These are phyloP conservation scores for Eurypyga helias DNA, from an alignment of 2,113 vertebrate species.

Conservation along the genomic window DNA sequence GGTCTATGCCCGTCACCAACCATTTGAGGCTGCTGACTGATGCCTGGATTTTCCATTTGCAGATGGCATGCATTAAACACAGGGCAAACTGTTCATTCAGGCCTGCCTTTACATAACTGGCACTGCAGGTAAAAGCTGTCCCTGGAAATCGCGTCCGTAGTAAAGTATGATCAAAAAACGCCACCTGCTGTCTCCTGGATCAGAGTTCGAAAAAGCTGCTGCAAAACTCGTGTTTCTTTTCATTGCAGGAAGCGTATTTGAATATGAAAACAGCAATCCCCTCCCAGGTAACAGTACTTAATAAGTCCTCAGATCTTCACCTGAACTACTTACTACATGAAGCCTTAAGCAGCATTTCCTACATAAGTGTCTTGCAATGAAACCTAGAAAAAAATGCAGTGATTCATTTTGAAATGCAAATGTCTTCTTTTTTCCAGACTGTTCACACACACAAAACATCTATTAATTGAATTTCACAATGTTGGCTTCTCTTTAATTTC, in stretches of 20 bases:
- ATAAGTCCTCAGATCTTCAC: not conserved
- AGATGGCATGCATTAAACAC: fast-evolving
- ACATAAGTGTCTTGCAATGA: not conserved
- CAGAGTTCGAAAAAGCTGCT: not conserved
- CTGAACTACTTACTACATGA: not conserved
- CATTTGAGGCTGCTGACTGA: fast-evolving
- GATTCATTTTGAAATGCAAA: not conserved
- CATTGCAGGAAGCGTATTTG: not conserved
- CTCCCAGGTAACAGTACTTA: not conserved
- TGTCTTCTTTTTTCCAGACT: not conserved
- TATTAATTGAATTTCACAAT: not conserved
- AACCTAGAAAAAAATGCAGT: not conserved
- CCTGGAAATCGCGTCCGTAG: fast-evolving
- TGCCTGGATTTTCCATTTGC: not conserved
- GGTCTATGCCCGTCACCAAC: fast-evolving
- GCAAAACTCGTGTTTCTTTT: fast-evolving
- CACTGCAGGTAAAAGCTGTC: not conserved
- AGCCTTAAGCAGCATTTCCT: not conserved
- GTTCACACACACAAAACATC: not conserved
- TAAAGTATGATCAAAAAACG: not conserved
- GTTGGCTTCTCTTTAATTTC: not conserved
- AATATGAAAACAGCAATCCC: not conserved
- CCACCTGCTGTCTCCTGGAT: slow-evolving; percentile 33
- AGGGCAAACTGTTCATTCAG: not conserved
- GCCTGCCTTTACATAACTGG: not conserved